Evolutionary conservation across 2,113 vertebrate genomes (phyloP), one percentile per base, ranked within the genome.

Genomic region (Tretioscincus oriximinensis): DNA sequence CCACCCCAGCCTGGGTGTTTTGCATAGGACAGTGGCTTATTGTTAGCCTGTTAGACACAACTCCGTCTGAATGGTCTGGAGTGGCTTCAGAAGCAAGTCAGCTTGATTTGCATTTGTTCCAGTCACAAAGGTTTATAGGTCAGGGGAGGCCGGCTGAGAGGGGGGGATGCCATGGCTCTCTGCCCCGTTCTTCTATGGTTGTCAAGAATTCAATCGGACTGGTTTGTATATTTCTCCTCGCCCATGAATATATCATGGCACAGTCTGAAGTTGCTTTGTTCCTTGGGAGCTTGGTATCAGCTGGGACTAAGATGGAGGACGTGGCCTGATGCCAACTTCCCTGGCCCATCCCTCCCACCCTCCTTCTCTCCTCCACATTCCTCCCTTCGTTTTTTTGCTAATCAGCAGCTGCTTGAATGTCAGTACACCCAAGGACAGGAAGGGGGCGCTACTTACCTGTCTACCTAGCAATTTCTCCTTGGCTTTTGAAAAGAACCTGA

Each of bases 41-140:
- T 97, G 97, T 97, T 94, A 94, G 94, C 92, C 79, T 92, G 94
- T 95, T 95, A 94, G 93, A 93, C 92, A 92, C 92, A 93, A 92
- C 91, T 96, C 94, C 89, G 95, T 96, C 96, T 97, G 95, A 97
- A 97, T 96, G 94, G 94, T 94, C 94, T 95, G 97, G 95, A 95
- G 95, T 96, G 95, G 90, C 96, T 93, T 93, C 90, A 87, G 90
- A 97, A 96, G 96, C 96, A 96, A 97, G 96, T 97, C 95, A 96
- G 95, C 92, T 95, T 95, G 94, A 98, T 98, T 97, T 97, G 97
- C 97, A 97, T 98, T 97, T 97, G 95, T 96, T 97, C 96, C 97
- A 97, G 97, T 97, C 97, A 96, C 96, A 96, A 96, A 96, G 96
- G 96, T 97, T 97, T 97, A 96, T 96, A 97, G 97, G 97, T 97